These are phyloP conservation scores for Cygnus atratus DNA, from an alignment of 2,113 vertebrate species.

Conservation along the genomic window DNA sequence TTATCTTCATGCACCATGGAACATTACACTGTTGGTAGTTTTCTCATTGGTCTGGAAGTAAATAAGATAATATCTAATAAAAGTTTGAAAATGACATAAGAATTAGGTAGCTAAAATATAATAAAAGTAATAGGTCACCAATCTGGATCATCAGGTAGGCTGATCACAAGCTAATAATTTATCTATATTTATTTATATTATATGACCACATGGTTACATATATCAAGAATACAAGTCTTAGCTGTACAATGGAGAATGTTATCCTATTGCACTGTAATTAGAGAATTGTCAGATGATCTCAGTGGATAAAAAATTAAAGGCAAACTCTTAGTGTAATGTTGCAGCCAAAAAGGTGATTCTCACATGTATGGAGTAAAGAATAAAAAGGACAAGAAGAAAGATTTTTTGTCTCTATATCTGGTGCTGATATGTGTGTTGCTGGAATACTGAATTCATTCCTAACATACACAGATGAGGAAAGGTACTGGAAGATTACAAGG, in stretches of 20 bases:
- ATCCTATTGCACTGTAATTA: not conserved
- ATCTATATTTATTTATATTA: not conserved
- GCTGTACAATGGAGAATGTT: not conserved
- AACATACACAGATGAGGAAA: not conserved
- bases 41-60: not conserved
- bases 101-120: not conserved
- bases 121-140: not conserved
- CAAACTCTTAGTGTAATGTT: not conserved
- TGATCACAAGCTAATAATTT: not conserved
- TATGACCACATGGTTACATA: not conserved
- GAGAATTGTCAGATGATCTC: not conserved
- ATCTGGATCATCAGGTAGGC: not conserved
- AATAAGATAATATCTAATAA: not conserved
- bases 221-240: not conserved
- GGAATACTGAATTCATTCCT: not conserved
- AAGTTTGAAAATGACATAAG: not conserved
- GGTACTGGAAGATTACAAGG: not conserved
- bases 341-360: not conserved
- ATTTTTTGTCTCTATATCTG: not conserved
- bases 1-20: not conserved
- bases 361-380: not conserved
- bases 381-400: not conserved
- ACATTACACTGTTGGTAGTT: not conserved
- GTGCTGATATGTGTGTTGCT: not conserved
- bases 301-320: not conserved